Evolutionary conservation across 2,797 vertebrate genomes (phyloP).

Genomic region (Setipinna tenuifilis): DNA sequence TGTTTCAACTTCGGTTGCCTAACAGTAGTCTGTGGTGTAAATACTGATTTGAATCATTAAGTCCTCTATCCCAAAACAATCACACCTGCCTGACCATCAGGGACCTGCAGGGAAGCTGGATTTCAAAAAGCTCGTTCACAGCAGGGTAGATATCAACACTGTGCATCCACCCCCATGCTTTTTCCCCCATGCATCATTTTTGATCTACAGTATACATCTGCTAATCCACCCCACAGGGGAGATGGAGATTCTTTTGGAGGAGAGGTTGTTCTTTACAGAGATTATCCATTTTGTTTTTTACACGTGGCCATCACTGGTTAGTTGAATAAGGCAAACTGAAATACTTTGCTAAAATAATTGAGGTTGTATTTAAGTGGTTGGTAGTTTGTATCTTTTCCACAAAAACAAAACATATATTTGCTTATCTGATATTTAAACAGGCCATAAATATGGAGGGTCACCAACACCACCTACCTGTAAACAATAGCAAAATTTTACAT

Average conservation of each 20-base stretch:
- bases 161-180: not conserved
- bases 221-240: slow-evolving; percentile 58
- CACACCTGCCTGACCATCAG: slow-evolving; percentile 73
- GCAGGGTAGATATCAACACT: not conserved
- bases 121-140: slow-evolving; percentile 19
- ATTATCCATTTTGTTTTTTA: not conserved
- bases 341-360: too few species aligned
- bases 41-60: slow-evolving; percentile 6
- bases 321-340: too few species aligned
- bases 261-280: not conserved
- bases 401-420: too few species aligned
- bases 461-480: too few species aligned
- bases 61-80: slow-evolving; percentile 13
- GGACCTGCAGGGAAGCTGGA: slow-evolving; percentile 64
- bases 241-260: slow-evolving; percentile 46
- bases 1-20: not conserved
- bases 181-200: not conserved
- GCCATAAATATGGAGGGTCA: too few species aligned
- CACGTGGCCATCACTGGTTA: too few species aligned
- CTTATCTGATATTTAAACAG: too few species aligned
- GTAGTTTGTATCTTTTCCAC: too few species aligned
- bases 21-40: slow-evolving; percentile 41
- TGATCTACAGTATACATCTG: slow-evolving; percentile 38
- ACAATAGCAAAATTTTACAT: too few species aligned
- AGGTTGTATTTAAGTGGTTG: too few species aligned